These are phyloP conservation scores for Dipus sagitta DNA, from an alignment of 2,797 vertebrate genomes.

Conservation along the genomic window DNA sequence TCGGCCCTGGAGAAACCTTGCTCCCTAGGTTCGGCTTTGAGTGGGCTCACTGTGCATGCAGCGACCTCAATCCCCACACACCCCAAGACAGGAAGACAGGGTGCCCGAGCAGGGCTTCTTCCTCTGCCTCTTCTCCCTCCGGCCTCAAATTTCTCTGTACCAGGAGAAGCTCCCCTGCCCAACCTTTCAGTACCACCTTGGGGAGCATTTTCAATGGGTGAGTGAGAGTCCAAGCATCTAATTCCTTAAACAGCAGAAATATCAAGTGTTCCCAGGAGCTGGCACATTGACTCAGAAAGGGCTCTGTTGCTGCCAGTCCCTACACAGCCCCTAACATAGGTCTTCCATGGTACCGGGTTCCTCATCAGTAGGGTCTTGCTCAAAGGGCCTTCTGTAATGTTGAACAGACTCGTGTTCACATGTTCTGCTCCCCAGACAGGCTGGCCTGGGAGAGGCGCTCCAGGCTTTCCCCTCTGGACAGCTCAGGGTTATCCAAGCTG, in stretches of 20 bases:
- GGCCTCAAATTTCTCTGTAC: neutral
- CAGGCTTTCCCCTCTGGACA: neutral
- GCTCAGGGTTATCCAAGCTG: slow-evolving; percentile 31
- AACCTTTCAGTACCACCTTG: slow-evolving; percentile 13
- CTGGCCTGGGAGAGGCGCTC: neutral
- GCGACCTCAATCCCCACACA: neutral
- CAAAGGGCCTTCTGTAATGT: neutral
- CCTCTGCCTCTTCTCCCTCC: neutral
- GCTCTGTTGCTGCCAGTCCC: slow-evolving; percentile 21
- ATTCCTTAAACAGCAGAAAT: slow-evolving; percentile 72
- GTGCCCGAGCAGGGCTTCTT: neutral
- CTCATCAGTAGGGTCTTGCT: neutral
- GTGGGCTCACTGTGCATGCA: fast-evolving
- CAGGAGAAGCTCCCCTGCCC: slow-evolving; percentile 5
- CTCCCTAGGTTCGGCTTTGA: neutral
- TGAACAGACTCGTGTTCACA: neutral
- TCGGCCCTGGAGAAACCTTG: neutral
- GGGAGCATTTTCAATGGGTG: slow-evolving; percentile 61
- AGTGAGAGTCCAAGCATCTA: slow-evolving; percentile 67
- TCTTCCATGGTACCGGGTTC: neutral
- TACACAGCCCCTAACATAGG: neutral
- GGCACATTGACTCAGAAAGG: slow-evolving; percentile 51
- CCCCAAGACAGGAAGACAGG: neutral
- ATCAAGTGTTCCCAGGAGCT: slow-evolving; percentile 51
- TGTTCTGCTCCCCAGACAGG: neutral